These are phyloP conservation scores for Amblyteles armatorius DNA, from an alignment of 2,888 invertebrate genomes.

Conservation along the genomic window DNA sequence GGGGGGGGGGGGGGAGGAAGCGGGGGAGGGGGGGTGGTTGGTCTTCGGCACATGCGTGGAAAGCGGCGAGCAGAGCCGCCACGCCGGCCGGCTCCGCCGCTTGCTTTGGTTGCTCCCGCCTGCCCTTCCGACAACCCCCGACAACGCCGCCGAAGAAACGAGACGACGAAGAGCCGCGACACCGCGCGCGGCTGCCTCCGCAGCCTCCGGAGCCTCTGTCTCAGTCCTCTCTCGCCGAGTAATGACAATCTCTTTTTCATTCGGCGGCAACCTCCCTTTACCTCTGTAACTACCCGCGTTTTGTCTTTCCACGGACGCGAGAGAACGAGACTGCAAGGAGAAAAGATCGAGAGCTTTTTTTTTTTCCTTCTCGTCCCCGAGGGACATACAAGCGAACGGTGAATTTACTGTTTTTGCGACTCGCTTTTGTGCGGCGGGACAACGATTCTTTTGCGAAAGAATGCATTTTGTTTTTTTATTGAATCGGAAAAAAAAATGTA, in stretches of 20 bases:
- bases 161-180: conserved; percentile 69
- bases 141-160: conserved; percentile 49
- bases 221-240: conserved; percentile 76
- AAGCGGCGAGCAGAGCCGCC: conserved; percentile 31
- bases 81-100: conserved; percentile 39
- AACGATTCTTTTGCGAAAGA: neutral
- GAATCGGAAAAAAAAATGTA: neutral
- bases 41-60: conserved; percentile 80
- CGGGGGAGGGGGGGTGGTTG: neutral
- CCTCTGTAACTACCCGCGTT: conserved; percentile 42
- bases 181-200: neutral
- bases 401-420: conserved; percentile 24
- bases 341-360: conserved; percentile 35
- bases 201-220: neutral
- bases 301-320: conserved; percentile 30
- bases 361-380: conserved; percentile 5
- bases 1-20: no score
- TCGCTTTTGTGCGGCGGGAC: neutral
- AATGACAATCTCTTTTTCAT: conserved; percentile 81
- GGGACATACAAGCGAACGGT: neutral
- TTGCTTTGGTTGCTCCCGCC: conserved; percentile 55
- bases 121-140: conserved; percentile 38
- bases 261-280: conserved; percentile 65
- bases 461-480: neutral
- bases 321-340: conserved; percentile 28